A percentile compares a stretch with the other conserved stretches of the same genome.
Evolutionary conservation across 1,140 invertebrate genomes (phyloP).

Genomic region (Artemia franciscana): DNA sequence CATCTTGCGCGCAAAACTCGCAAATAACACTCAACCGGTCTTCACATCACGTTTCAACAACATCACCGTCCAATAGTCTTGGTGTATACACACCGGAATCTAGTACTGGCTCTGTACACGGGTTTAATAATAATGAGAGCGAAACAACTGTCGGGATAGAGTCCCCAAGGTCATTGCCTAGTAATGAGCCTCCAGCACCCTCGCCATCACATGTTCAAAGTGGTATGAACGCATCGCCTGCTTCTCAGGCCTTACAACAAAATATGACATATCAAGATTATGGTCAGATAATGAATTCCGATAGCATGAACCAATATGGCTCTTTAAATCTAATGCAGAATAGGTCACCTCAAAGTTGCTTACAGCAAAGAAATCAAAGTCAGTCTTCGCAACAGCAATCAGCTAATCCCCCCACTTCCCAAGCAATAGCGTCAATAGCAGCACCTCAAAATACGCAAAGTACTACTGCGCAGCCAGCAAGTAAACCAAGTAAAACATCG

Average conservation of each 20-base stretch:
- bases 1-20: not conserved
- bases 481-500: not conserved
- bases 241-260: conserved; percentile 1
- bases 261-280: not conserved
- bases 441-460: conserved; percentile 9
- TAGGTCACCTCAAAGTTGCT: not conserved
- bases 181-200: conserved; percentile 8
- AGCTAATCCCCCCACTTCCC: not conserved
- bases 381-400: conserved; percentile 6
- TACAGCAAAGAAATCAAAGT: not conserved
- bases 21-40: not conserved
- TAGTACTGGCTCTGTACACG: conserved; percentile 52
- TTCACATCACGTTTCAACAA: conserved; percentile 19
- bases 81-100: conserved; percentile 61
- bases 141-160: conserved; percentile 4
- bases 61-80: conserved; percentile 42
- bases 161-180: conserved; percentile 8
- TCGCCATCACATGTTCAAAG: conserved; percentile 1
- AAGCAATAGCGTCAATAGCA: conserved; percentile 9
- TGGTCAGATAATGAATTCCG: not conserved
- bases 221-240: not conserved
- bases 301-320: conserved; percentile 4
- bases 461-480: not conserved
- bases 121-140: conserved; percentile 22
- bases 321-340: conserved; percentile 6